phyloP scores from a whole-genome alignment of 2,113 vertebrate species.

The Alligator mississippiensis region DNA sequence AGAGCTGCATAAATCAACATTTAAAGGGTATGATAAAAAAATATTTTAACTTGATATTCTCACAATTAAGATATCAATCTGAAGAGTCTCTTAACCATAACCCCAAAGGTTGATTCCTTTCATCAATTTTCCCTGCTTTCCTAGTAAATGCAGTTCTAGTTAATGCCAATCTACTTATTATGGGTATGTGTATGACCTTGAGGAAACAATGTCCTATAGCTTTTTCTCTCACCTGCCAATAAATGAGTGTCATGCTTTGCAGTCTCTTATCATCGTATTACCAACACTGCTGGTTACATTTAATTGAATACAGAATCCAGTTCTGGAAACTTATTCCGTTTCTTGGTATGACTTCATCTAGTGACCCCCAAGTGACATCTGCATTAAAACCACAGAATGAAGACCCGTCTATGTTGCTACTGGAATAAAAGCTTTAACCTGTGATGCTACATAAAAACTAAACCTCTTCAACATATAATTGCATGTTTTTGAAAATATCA shows the following conservation, averaged over 20 bases:
- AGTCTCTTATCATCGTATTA: not conserved
- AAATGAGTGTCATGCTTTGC: not conserved
- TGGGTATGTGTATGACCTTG: not conserved
- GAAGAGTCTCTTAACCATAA: not conserved
- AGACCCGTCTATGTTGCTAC: not conserved
- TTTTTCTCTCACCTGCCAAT: not conserved
- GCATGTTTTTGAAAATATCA: constrained; percentile 17
- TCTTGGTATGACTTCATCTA: not conserved
- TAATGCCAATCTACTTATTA: not conserved
- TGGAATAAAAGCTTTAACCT: not conserved
- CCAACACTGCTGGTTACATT: not conserved
- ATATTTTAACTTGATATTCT: not conserved
- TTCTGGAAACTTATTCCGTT: not conserved
- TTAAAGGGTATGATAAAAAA: not conserved
- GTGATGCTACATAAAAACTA: not conserved
- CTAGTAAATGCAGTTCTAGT: not conserved
- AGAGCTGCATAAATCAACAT: not conserved
- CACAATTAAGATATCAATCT: not conserved
- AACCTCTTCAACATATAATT: not conserved
- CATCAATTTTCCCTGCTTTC: not conserved
- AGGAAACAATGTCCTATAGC: not conserved
- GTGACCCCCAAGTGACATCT: not conserved
- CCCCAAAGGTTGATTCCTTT: too few relatives aligned
- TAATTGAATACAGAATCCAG: not conserved
- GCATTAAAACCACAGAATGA: not conserved